Conservation (phyloP, 2,888 invertebrate genomes). For the Pteria penguin region DNA sequence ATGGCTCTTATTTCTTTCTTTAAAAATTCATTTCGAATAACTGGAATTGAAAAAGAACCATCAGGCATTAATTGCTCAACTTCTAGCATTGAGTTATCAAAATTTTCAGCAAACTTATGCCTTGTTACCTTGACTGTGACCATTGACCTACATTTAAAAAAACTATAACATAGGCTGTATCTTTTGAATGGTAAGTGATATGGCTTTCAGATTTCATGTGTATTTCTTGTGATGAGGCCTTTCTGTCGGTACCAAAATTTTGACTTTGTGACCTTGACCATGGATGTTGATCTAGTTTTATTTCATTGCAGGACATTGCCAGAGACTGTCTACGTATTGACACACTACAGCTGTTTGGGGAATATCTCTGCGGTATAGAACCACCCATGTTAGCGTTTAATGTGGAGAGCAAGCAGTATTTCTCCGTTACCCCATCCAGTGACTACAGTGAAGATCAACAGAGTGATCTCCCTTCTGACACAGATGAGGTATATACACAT, state of each 20-base stretch:
- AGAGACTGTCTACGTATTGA: constrained; percentile 87
- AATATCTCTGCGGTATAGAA: constrained; percentile 91
- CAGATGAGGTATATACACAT: not conserved
- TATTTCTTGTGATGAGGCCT: too few species aligned
- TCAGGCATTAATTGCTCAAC: not conserved
- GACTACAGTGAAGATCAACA: constrained; percentile 66
- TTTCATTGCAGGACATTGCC: constrained; percentile 84
- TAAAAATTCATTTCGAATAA: not conserved
- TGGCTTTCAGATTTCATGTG: too few species aligned
- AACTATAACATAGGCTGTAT: too few species aligned
- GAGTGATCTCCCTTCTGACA: constrained; percentile 16
- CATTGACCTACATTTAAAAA: too few species aligned
- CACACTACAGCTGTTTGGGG: constrained; percentile 90
- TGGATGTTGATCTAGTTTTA: not conserved
- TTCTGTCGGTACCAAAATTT: too few species aligned
- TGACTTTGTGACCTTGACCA: too few species aligned
- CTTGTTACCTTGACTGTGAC: too few species aligned
- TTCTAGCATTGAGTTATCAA: not conserved
- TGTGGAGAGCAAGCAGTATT: constrained; percentile 74
- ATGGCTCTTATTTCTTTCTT: not conserved
- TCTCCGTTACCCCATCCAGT: constrained; percentile 70
- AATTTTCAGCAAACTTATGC: not conserved
- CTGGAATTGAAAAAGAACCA: not conserved
- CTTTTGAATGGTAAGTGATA: too few species aligned
- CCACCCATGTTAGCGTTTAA: constrained; percentile 88